Evolutionary conservation across 2,888 invertebrate species (phyloP).

Genomic region (Andricus quercusramuli): DNA sequence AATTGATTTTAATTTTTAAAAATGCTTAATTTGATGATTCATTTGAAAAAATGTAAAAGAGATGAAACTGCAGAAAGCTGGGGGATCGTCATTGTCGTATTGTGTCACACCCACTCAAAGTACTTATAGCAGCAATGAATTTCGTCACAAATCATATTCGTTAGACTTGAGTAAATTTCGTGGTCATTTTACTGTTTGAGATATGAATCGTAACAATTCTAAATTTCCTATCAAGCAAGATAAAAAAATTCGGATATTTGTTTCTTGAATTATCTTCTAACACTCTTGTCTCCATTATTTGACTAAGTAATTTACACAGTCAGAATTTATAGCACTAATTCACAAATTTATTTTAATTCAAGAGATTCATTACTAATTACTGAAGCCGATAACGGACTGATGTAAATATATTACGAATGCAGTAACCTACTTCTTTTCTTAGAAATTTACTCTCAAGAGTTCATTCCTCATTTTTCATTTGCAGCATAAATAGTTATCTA

Average conservation of each 20-base stretch:
- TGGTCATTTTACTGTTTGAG: background rate
- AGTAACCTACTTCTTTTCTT: background rate
- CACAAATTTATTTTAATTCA: background rate
- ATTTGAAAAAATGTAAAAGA: too few relatives aligned
- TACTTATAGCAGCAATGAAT: background rate
- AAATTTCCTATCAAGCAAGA: background rate
- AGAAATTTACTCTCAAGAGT: background rate
- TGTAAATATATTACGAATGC: background rate
- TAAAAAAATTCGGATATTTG: background rate
- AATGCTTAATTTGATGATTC: too few relatives aligned
- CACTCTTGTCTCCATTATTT: background rate
- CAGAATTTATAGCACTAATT: background rate
- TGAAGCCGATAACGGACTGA: background rate
- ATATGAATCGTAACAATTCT: background rate
- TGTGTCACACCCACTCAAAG: background rate
- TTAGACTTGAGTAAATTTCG: background rate
- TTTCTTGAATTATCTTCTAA: background rate
- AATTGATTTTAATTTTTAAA: too few relatives aligned
- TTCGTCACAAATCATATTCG: conserved; percentile 2
- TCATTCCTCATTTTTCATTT: background rate
- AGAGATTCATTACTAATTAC: background rate
- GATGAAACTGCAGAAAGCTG: background rate
- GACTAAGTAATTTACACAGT: background rate
- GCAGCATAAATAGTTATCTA: conserved; percentile 1
- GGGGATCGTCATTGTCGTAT: background rate